Percentiles rank a stretch among this genome's conserved stretches.
These are phyloP conservation scores for Sceloporus undulatus DNA, from an alignment of 2,113 vertebrate species.

Conservation along the genomic window DNA sequence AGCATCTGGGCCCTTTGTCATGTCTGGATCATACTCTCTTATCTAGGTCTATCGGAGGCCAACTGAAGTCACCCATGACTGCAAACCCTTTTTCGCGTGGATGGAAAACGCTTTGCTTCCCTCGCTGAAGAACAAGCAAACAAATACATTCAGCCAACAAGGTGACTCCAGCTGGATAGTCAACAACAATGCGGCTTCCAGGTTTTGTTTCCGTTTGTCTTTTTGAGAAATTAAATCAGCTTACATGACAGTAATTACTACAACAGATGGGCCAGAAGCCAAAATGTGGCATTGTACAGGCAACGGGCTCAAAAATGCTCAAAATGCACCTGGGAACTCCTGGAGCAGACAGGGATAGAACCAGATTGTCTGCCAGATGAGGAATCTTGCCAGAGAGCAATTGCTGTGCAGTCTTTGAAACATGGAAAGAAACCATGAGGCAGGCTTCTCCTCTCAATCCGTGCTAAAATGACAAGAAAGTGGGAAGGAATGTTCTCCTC, in stretches of 20 bases:
- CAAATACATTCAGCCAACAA: slow-evolving; percentile 14
- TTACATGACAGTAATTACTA: slow-evolving; percentile 73
- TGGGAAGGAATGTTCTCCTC: neutral
- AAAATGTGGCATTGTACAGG: slow-evolving; percentile 60
- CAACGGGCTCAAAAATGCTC: slow-evolving; percentile 53
- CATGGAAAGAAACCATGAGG: slow-evolving; percentile 51
- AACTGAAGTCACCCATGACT: neutral
- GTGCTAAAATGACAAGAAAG: slow-evolving; percentile 37
- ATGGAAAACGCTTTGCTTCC: neutral
- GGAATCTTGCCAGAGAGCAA: slow-evolving; percentile 62
- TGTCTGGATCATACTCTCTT: neutral
- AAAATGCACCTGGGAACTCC: slow-evolving; percentile 59
- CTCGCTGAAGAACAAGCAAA: neutral
- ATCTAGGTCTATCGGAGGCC: no score
- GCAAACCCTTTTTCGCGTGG: neutral
- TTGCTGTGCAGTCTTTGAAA: slow-evolving; percentile 54
- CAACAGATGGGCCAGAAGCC: slow-evolving; percentile 75
- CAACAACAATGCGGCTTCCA: slow-evolving; percentile 53
- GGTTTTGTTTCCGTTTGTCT: slow-evolving; percentile 9
- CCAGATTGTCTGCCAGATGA: slow-evolving; percentile 76
- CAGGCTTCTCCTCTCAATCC: slow-evolving; percentile 55
- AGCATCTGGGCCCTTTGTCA: neutral
- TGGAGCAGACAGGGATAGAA: slow-evolving; percentile 69
- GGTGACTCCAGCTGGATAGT: slow-evolving; percentile 18
- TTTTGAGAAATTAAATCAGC: slow-evolving; percentile 46